phyloP scores from a whole-genome alignment of 2,113 vertebrate species.

The Bothrops jararaca region DNA sequence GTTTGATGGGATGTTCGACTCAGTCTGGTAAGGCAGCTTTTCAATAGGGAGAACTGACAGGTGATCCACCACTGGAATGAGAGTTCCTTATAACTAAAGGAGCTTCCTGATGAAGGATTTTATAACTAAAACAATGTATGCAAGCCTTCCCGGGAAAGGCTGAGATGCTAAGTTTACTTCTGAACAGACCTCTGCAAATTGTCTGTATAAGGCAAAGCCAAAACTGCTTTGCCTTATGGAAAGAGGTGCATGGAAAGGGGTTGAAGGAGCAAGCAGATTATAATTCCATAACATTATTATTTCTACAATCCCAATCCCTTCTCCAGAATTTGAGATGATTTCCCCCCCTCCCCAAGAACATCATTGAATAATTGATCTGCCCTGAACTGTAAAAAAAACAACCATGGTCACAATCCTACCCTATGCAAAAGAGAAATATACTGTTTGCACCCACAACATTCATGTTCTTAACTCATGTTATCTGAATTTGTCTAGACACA shows the following conservation, averaged over 20 bases:
- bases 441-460: background rate
- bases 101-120: background rate
- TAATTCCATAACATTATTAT: background rate
- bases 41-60: constrained; percentile 6
- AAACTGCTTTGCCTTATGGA: background rate
- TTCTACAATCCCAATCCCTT: background rate
- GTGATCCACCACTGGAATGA: background rate
- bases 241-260: no score
- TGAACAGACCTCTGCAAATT: background rate
- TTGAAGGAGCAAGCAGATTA: background rate
- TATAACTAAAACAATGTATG: constrained; percentile 3
- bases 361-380: background rate
- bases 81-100: background rate
- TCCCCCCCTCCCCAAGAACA: background rate
- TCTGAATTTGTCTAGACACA: background rate
- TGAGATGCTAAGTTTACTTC: background rate
- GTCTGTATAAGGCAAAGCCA: background rate
- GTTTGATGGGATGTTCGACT: constrained; percentile 1
- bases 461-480: background rate
- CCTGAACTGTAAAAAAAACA: background rate
- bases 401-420: background rate
- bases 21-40: constrained; percentile 1
- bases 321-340: background rate
- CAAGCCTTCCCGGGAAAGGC: background rate
- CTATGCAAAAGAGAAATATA: background rate